phyloP scores from a whole-genome alignment of 1,140 invertebrate genomes.

The Octopus bimaculoides region DNA sequence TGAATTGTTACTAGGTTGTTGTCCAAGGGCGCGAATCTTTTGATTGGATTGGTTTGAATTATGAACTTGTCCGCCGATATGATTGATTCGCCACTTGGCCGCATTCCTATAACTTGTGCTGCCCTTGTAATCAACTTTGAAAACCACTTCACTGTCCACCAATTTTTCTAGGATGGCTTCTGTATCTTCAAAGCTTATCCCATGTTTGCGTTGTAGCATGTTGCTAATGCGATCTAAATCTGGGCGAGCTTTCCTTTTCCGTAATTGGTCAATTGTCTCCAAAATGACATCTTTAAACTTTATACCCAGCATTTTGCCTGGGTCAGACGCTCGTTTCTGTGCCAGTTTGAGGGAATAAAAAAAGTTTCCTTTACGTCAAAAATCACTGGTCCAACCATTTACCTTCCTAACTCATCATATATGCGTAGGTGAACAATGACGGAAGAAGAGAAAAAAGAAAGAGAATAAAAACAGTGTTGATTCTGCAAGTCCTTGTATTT shows the following conservation, averaged over 20 bases:
- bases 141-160: conserved; percentile 73
- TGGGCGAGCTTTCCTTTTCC: conserved; percentile 76
- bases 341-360: background rate
- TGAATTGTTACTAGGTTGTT: conserved; percentile 5
- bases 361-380: too few relatives aligned
- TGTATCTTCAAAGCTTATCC: conserved; percentile 70
- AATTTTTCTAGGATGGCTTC: conserved; percentile 72
- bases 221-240: conserved; percentile 79
- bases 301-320: conserved; percentile 54
- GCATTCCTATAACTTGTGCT: conserved; percentile 80
- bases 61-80: conserved; percentile 31
- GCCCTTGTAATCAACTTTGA: conserved; percentile 84
- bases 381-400: too few relatives aligned
- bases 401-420: too few relatives aligned
- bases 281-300: conserved; percentile 73
- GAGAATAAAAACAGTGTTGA: too few relatives aligned
- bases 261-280: conserved; percentile 79
- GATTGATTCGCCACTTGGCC: conserved; percentile 55
- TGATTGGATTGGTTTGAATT: conserved; percentile 44
- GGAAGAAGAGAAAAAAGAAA: too few relatives aligned
- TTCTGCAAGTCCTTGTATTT: too few relatives aligned
- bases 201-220: conserved; percentile 72
- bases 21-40: conserved; percentile 30
- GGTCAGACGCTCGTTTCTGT: background rate
- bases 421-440: too few relatives aligned